phyloP scores from a whole-genome alignment of 2,113 vertebrate species.

The Thomomys bottae region DNA sequence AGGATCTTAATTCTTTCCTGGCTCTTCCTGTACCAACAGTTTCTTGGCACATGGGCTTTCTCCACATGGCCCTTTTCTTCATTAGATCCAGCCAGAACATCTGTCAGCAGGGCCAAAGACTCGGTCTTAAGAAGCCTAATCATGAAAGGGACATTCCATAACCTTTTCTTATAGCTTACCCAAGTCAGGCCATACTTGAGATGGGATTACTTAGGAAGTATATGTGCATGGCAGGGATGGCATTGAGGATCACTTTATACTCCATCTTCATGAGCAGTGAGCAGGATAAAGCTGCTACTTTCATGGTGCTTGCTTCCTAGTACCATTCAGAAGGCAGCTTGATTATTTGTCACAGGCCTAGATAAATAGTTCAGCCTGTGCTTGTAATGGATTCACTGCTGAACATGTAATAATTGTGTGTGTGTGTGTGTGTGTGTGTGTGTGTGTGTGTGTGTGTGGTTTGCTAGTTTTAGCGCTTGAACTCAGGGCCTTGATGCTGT shows the following conservation, averaged over 20 bases:
- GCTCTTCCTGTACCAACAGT: neutral
- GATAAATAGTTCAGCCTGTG: neutral
- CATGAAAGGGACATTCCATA: neutral
- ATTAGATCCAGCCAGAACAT: neutral
- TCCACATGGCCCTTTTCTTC: neutral
- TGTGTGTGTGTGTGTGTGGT: no score
- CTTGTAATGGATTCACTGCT: slow-evolving; percentile 10
- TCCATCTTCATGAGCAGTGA: neutral
- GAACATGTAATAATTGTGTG: neutral
- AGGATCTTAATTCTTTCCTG: neutral
- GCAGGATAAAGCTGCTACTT: neutral
- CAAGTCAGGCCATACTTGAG: no score
- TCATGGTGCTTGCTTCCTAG: neutral
- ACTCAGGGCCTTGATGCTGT: no score
- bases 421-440: no score
- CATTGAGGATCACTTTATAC: neutral
- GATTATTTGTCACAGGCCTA: neutral
- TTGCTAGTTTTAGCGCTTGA: no score
- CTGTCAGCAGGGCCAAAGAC: neutral
- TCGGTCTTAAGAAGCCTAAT: neutral
- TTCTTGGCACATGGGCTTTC: neutral
- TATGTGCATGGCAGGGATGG: no score
- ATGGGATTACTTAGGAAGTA: no score
- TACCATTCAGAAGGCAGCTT: neutral
- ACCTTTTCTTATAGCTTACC: neutral